phyloP scores from a whole-genome alignment of 1,140 invertebrate species.

The Drosophila ercepeae region DNA sequence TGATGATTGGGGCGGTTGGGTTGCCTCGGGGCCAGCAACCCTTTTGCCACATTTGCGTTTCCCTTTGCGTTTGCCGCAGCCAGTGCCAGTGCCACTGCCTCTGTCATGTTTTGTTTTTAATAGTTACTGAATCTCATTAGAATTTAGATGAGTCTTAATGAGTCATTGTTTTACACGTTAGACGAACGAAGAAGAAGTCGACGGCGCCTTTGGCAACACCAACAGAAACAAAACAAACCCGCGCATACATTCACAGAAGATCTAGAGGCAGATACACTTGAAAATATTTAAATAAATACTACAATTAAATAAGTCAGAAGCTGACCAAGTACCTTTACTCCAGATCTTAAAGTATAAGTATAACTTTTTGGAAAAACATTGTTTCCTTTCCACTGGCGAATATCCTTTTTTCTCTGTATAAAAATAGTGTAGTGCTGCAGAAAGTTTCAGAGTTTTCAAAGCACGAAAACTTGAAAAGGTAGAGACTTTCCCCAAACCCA shows the following conservation, averaged over 20 bases:
- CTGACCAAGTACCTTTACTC: neutral
- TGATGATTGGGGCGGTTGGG: neutral
- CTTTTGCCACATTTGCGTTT: conserved; percentile 67
- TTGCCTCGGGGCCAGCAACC: conserved; percentile 67
- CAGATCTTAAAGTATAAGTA: neutral
- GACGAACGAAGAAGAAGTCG: conserved; percentile 37
- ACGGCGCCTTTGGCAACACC: conserved; percentile 39
- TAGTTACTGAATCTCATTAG: conserved; percentile 84
- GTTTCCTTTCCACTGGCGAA: neutral
- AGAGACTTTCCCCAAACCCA: conserved; percentile 33
- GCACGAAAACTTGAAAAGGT: conserved; percentile 67
- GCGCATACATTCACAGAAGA: neutral
- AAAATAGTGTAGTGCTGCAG: conserved; percentile 28
- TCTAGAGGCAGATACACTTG: neutral
- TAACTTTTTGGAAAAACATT: neutral
- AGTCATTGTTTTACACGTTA: conserved; percentile 84
- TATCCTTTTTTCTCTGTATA: neutral
- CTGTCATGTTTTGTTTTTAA: conserved; percentile 80
- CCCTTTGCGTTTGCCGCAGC: conserved; percentile 19
- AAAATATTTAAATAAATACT: neutral
- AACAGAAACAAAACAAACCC: conserved; percentile 38
- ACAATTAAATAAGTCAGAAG: neutral
- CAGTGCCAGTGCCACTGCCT: conserved; percentile 30
- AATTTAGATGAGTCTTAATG: conserved; percentile 84
- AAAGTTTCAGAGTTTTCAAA: conserved; percentile 31